A percentile compares a stretch with the other conserved stretches of the same genome.
Conservation (phyloP, 2,888 invertebrate genomes). For the Machimus atricapillus region DNA sequence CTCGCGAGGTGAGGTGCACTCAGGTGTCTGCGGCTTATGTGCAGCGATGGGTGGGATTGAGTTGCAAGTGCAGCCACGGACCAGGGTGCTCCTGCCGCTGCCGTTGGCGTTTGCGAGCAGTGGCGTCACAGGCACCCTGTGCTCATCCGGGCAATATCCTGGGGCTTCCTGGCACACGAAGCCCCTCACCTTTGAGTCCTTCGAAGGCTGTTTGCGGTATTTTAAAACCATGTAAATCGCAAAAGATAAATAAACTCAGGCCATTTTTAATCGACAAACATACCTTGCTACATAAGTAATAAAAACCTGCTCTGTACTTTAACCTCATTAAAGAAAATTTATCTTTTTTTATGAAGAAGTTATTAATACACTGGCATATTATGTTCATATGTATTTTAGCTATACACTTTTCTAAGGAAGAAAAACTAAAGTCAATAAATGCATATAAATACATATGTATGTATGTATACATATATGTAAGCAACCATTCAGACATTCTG, state of each 20-base stretch:
- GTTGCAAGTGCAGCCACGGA: neutral
- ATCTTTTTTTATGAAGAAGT: too few relatives aligned
- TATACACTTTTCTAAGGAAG: too few relatives aligned
- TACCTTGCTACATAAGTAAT: too few relatives aligned
- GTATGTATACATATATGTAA: too few relatives aligned
- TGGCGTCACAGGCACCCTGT: neutral
- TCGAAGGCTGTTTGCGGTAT: neutral
- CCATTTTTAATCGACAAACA: neutral
- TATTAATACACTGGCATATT: too few relatives aligned
- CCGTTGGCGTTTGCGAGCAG: conserved; percentile 17
- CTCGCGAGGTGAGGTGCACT: conserved; percentile 35
- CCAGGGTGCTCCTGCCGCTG: neutral
- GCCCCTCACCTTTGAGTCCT: neutral
- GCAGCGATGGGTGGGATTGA: conserved; percentile 26
- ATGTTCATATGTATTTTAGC: too few relatives aligned
- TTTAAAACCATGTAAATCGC: neutral
- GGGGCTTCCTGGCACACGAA: neutral
- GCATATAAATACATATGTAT: too few relatives aligned
- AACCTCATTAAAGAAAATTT: too few relatives aligned
- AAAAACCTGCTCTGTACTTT: too few relatives aligned
- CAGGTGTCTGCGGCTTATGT: conserved; percentile 32
- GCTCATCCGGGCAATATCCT: neutral
- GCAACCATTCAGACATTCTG: too few relatives aligned
- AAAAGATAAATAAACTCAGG: too few relatives aligned
- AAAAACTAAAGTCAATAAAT: too few relatives aligned